These are phyloP conservation scores for Apodemus agrarius DNA, from an alignment of 2,797 vertebrate species.

Conservation along the genomic window DNA sequence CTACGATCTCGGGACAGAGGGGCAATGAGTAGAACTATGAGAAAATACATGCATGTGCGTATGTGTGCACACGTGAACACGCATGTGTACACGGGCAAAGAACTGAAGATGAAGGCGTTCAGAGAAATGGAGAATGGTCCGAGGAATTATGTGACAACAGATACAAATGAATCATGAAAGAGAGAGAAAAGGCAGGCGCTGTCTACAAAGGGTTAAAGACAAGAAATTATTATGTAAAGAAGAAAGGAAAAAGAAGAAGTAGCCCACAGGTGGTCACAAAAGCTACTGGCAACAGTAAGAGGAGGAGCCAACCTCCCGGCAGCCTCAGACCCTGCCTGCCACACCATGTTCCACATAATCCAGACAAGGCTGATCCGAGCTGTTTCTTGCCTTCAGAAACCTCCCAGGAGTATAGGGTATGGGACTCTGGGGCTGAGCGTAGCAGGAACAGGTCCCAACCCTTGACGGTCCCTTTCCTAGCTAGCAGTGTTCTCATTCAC, in stretches of 20 bases:
- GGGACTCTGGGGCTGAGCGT: background rate
- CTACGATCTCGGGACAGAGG: slow-evolving; percentile 80
- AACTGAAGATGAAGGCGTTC: slow-evolving; percentile 16
- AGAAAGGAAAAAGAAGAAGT: slow-evolving; percentile 73
- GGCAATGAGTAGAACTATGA: slow-evolving; percentile 68
- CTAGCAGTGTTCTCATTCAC: background rate
- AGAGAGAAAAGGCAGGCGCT: slow-evolving; percentile 53
- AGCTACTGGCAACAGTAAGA: background rate
- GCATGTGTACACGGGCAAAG: background rate
- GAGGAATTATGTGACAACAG: no score
- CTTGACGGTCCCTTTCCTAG: background rate
- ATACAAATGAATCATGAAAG: background rate
- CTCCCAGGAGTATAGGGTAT: background rate
- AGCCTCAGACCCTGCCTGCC: background rate
- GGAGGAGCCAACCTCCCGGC: no score
- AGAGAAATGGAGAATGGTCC: background rate
- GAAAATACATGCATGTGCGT: background rate
- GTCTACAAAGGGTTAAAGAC: slow-evolving; percentile 65
- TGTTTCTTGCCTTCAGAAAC: background rate
- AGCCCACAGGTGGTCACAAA: background rate
- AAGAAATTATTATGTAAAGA: slow-evolving; percentile 54
- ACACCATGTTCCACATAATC: rapidly evolving
- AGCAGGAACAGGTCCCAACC: background rate
- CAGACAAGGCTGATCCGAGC: background rate
- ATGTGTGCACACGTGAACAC: background rate